These are phyloP conservation scores for Brenthis ino DNA, from an alignment of 2,888 invertebrate species.

Conservation along the genomic window DNA sequence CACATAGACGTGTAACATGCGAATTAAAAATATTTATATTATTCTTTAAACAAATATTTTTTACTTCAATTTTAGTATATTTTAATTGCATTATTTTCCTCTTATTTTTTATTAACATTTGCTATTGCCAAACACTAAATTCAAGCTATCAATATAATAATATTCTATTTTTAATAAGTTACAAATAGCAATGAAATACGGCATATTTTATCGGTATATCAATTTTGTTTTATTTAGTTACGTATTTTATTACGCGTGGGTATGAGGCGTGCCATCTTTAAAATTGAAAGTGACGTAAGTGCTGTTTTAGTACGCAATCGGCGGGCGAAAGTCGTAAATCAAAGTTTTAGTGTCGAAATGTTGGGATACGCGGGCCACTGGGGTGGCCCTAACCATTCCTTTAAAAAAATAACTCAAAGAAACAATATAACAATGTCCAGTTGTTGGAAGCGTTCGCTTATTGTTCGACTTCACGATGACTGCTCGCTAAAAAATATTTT, in stretches of 20 bases:
- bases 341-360: slow-evolving; percentile 82
- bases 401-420: slow-evolving; percentile 63
- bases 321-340: slow-evolving; percentile 78
- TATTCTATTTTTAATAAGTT: slow-evolving; percentile 16
- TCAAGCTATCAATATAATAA: neutral
- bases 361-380: slow-evolving; percentile 80
- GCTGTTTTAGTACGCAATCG: slow-evolving; percentile 81
- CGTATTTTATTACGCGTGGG: slow-evolving; percentile 53
- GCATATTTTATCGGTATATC: slow-evolving; percentile 21
- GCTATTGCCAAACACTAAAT: too few relatives aligned
- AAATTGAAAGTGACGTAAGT: slow-evolving; percentile 83
- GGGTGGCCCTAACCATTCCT: slow-evolving; percentile 73
- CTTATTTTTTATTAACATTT: too few relatives aligned
- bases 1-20: slow-evolving; percentile 51
- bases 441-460: slow-evolving; percentile 61
- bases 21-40: neutral
- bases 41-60: too few relatives aligned
- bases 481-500: slow-evolving; percentile 47
- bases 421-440: slow-evolving; percentile 74
- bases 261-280: slow-evolving; percentile 68
- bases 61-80: neutral
- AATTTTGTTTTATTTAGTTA: slow-evolving; percentile 36
- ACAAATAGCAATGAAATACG: slow-evolving; percentile 11
- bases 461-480: slow-evolving; percentile 67
- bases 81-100: neutral